Conservation (phyloP, 1,140 invertebrate species). For the Trichomalopsis sarcophagae region DNA sequence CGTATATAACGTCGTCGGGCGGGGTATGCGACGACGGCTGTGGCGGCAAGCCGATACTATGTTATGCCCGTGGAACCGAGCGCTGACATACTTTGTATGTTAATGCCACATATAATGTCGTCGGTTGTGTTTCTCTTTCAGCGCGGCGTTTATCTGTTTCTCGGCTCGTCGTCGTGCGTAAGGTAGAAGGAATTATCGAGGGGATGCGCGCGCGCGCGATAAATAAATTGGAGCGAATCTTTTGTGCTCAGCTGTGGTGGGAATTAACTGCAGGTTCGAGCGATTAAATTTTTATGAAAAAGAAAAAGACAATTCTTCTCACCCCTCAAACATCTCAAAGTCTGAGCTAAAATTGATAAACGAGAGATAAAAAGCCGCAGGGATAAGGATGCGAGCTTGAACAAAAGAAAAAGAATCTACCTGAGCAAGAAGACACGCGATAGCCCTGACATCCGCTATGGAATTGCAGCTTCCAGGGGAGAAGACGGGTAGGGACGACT, state of each 20-base stretch:
- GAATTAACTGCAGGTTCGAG: too few species aligned
- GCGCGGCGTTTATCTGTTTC: constrained; percentile 72
- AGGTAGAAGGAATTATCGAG: neutral
- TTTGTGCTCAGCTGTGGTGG: too few species aligned
- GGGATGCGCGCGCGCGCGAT: neutral
- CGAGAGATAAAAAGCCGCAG: neutral
- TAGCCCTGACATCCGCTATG: constrained; percentile 8
- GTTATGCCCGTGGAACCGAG: constrained; percentile 70
- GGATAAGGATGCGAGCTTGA: neutral
- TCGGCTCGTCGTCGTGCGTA: constrained; percentile 10
- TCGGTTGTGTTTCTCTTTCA: constrained; percentile 73
- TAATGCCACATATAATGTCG: constrained; percentile 74
- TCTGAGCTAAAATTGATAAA: neutral
- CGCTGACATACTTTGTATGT: constrained; percentile 76
- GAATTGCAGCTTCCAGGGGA: neutral
- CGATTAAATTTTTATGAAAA: too few species aligned
- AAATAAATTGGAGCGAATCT: constrained; percentile 22
- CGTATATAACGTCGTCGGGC: constrained; percentile 48
- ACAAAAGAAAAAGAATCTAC: neutral
- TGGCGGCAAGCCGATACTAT: constrained; percentile 67
- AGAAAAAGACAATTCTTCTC: neutral
- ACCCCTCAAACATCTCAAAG: too few species aligned
- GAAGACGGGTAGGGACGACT: neutral
- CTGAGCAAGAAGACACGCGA: constrained; percentile 19
- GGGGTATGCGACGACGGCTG: constrained; percentile 59